Base-by-base conservation (phyloP, 2,797 vertebrate genomes). In the Gymnopithys bicolor region DNA sequence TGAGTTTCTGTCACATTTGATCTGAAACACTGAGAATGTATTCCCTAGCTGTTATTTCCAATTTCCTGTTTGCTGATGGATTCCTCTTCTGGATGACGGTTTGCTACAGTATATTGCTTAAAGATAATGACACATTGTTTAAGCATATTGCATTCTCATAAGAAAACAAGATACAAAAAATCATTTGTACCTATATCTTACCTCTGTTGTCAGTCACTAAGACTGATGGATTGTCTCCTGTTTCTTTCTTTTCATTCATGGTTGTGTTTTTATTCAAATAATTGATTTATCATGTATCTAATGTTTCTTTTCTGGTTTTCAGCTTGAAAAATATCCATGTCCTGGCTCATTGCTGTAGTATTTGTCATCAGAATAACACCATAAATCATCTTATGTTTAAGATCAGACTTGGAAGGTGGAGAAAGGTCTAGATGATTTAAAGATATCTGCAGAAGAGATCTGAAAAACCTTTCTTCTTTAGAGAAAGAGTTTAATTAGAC, bases 221-320 rank as follows among this genome's bases (percentile, higher is more conserved):
- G 84, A 92, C 17, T 64, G 87, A 86, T 80, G 19, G 30, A 55
- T 22, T 56, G 7, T 49, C 33, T 80, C 92, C 55, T 78, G 18
- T 43, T 93, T 70, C 52, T 43, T 93, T 70, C 48, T 91, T 84
- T 70, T 81, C 49, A 84, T 78, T 94, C 78, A 60, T 39, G 33
- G 67, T 56, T 52, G 19, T 74, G 25, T 11, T 71, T 92, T 89
- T 59, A 12, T 87, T 93, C 51, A 91, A 90, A 88, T 78, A 55
- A 85, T 85, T 92, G 89, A 89, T 90, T 90, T 93, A 64, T 89
- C 51, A 68, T 66, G 15, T 48, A 90, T 80, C 66, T 92, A 92
- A 94, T 71, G 43, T 74, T 58, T 92, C 28, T 93, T 93, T 87
- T 75, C 89, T 80, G 67, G 28, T 78, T 94, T 95, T 94, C 83